phyloP scores from a whole-genome alignment of 2,797 vertebrate species.

The Nannoperca obscura region DNA sequence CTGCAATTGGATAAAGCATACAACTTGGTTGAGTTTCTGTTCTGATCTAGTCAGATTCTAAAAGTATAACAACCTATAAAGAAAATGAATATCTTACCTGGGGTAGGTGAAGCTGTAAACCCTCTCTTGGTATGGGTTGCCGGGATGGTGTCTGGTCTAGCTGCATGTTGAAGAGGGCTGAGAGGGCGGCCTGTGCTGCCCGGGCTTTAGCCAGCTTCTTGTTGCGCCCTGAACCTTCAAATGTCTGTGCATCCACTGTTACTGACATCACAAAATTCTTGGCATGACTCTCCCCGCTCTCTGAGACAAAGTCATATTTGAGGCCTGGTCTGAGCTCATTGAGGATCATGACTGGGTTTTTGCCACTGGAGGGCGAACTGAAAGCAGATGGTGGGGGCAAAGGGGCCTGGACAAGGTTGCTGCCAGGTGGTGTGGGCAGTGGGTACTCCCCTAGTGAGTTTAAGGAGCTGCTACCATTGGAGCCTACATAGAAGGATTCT shows the following conservation, averaged over 20 bases:
- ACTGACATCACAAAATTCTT: conserved; percentile 99
- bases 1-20: neutral
- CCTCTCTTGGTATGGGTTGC: conserved; percentile 96
- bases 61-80: neutral
- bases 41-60: neutral
- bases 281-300: conserved; percentile 98
- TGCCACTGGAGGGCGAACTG: conserved; percentile 89
- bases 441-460: conserved; percentile 90
- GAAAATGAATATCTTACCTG: conserved; percentile 87
- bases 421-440: conserved; percentile 83
- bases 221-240: conserved; percentile 96
- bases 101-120: conserved; percentile 94
- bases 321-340: conserved; percentile 97
- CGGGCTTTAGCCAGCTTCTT: conserved; percentile 98
- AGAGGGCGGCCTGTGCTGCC: conserved; percentile 94
- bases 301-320: conserved; percentile 97
- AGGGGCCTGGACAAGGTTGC: conserved; percentile 89
- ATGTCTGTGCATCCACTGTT: conserved; percentile 93
- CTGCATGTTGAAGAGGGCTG: conserved; percentile 96
- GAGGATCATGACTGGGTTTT: conserved; percentile 98
- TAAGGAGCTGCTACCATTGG: conserved; percentile 92
- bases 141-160: conserved; percentile 96
- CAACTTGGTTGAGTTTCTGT: neutral
- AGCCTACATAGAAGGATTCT: conserved; percentile 90
- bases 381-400: conserved; percentile 88